These are phyloP conservation scores for Oophaga sylvatica DNA, from an alignment of 2,797 vertebrate genomes.

Conservation along the genomic window DNA sequence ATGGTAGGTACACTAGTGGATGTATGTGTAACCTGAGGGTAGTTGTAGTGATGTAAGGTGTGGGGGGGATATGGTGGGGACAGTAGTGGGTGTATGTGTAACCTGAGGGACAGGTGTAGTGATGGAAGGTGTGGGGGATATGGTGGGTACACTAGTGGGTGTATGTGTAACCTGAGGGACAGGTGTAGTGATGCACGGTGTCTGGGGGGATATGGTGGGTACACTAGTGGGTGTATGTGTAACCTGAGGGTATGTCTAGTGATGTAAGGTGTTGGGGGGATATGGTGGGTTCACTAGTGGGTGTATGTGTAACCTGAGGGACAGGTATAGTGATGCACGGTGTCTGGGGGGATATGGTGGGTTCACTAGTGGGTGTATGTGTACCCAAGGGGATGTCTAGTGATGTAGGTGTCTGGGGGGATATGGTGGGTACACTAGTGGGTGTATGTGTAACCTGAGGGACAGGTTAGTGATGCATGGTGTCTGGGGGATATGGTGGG, in stretches of 20 bases:
- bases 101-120: not conserved
- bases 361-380: not conserved
- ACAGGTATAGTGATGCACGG: not conserved
- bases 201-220: not conserved
- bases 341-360: not conserved
- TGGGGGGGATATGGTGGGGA: not conserved
- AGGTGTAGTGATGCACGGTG: not conserved
- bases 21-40: not conserved
- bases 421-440: no score
- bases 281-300: not conserved
- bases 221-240: not conserved
- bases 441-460: no score
- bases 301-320: not conserved
- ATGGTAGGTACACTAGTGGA: not conserved
- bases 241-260: not conserved
- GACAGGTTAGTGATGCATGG: not conserved
- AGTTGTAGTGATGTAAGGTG: not conserved
- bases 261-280: not conserved
- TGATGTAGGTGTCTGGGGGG: no score
- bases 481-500: not conserved
- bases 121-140: not conserved
- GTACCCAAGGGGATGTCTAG: no score
- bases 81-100: not conserved
- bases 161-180: not conserved
- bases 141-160: not conserved